These are phyloP conservation scores for Chrysotoxum bicinctum DNA, from an alignment of 2,888 invertebrate species.

Conservation along the genomic window DNA sequence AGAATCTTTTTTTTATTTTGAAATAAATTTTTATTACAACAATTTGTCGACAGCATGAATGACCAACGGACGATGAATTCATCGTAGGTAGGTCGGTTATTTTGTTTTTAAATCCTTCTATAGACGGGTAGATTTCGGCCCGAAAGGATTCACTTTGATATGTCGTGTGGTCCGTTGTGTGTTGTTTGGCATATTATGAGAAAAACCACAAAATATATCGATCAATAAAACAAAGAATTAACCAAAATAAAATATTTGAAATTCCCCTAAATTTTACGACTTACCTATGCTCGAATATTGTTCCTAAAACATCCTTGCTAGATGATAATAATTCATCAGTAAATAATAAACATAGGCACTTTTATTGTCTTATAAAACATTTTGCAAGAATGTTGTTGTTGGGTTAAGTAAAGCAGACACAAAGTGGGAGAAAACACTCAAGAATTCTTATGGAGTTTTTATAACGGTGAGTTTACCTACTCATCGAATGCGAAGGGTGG, in stretches of 20 bases:
- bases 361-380: slow-evolving; percentile 75
- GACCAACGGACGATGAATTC: slow-evolving; percentile 56
- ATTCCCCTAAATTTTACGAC: slow-evolving; percentile 32
- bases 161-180: neutral
- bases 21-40: slow-evolving; percentile 80
- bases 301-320: neutral
- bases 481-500: neutral
- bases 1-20: slow-evolving; percentile 80
- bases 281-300: slow-evolving; percentile 7
- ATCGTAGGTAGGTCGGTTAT: slow-evolving; percentile 1
- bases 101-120: slow-evolving; percentile 18
- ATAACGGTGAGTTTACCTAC: slow-evolving; percentile 20
- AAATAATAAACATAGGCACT: slow-evolving; percentile 79
- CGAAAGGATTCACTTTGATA: slow-evolving; percentile 23
- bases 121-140: neutral
- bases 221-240: slow-evolving; percentile 61
- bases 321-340: slow-evolving; percentile 77
- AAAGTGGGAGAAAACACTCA: slow-evolving; percentile 1
- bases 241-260: slow-evolving; percentile 55
- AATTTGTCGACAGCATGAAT: slow-evolving; percentile 65
- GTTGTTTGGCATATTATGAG: neutral
- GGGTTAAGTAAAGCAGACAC: neutral
- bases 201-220: slow-evolving; percentile 49
- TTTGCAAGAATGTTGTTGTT: slow-evolving; percentile 12
- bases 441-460: neutral